These are phyloP conservation scores for Gonioctena quinquepunctata DNA, from an alignment of 1,140 invertebrate species.

Conservation along the genomic window DNA sequence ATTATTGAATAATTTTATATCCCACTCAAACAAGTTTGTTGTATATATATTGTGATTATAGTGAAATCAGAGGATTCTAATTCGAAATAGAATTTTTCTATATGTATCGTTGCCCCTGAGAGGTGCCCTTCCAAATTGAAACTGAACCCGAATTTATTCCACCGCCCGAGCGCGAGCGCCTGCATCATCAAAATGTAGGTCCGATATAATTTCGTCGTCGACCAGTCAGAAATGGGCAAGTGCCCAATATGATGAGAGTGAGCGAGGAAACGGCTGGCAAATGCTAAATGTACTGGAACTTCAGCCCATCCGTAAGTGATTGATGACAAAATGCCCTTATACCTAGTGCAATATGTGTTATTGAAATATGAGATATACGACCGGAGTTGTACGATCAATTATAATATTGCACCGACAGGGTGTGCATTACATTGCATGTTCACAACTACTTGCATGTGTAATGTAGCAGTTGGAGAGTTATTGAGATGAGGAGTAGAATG, in stretches of 20 bases:
- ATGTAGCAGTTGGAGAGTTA: not conserved
- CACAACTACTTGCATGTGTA: conserved; percentile 3
- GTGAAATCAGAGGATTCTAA: too few species aligned
- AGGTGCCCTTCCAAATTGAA: too few species aligned
- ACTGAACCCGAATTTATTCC: not conserved
- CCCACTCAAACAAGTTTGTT: too few species aligned
- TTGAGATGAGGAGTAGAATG: not conserved
- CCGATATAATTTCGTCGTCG: not conserved
- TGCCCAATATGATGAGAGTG: conserved; percentile 39
- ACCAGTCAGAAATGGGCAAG: conserved; percentile 36
- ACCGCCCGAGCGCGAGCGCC: not conserved
- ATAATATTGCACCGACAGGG: conserved; percentile 35
- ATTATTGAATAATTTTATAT: too few species aligned
- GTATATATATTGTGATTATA: too few species aligned
- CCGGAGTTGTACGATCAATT: conserved; percentile 38
- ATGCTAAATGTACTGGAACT: conserved; percentile 57
- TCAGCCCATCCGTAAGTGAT: conserved; percentile 55
- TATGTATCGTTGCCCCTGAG: too few species aligned
- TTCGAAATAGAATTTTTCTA: too few species aligned
- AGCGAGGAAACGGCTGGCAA: conserved; percentile 48
- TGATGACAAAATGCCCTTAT: conserved; percentile 53
- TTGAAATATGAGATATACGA: conserved; percentile 52
- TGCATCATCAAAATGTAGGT: not conserved
- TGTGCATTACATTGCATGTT: conserved; percentile 1
- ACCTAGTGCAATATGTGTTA: conserved; percentile 55